Evolutionary conservation across 1,140 invertebrate genomes (phyloP).

Genomic region (Lepidurus arcticus): DNA sequence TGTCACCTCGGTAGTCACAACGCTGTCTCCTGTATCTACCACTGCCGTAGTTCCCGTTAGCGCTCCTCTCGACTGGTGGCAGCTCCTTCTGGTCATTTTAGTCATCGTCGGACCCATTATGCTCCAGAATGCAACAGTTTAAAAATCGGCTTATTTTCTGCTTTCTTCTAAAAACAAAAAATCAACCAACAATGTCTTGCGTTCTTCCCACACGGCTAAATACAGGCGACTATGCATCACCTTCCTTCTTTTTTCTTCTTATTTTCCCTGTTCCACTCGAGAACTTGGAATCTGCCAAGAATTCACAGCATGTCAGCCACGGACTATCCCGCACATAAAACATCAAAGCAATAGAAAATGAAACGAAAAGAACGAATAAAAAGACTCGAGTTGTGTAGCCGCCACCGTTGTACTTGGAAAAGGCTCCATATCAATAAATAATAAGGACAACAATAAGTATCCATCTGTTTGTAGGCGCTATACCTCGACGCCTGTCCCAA

Average conservation of each 20-base stretch:
- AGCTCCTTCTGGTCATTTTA: background rate
- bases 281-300: too few species aligned
- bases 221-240: too few species aligned
- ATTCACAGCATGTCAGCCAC: too few species aligned
- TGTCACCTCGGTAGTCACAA: background rate
- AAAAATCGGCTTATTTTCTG: background rate
- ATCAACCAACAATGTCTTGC: too few species aligned
- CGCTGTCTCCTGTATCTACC: background rate
- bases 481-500: background rate
- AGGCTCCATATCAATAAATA: slow-evolving; percentile 16
- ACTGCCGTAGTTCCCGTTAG: background rate
- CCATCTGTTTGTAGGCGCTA: background rate
- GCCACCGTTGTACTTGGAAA: slow-evolving; percentile 21
- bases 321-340: too few species aligned
- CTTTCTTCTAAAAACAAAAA: background rate
- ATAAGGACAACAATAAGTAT: background rate
- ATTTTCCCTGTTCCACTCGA: too few species aligned
- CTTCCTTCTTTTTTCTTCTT: too few species aligned
- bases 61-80: background rate
- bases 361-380: background rate
- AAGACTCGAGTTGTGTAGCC: background rate
- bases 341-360: background rate
- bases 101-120: background rate
- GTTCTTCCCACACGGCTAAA: too few species aligned
- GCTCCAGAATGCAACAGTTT: background rate